A percentile compares a stretch with the other conserved stretches of the same genome.
phyloP scores from a whole-genome alignment of 2,888 invertebrate genomes.

The Lamproptera curius region DNA sequence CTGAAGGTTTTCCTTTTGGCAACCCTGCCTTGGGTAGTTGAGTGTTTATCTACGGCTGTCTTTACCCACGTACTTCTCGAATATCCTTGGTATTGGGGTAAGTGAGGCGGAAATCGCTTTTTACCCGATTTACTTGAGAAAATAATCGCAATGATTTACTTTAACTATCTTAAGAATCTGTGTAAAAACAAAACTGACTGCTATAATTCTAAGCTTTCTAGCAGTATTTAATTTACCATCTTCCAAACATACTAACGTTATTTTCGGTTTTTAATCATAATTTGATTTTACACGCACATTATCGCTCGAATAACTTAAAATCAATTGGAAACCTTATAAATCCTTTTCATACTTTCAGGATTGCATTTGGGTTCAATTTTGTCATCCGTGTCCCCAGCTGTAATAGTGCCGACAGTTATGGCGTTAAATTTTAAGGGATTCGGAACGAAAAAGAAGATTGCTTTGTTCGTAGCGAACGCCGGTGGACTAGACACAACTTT shows the following conservation, averaged over 20 bases:
- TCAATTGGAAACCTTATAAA: background rate
- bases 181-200: no score
- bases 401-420: constrained; percentile 94
- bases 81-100: constrained; percentile 74
- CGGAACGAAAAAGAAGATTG: constrained; percentile 94
- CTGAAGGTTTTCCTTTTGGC: constrained; percentile 71
- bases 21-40: constrained; percentile 67
- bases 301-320: background rate
- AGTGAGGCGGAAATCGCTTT: constrained; percentile 33
- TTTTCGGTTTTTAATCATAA: no score
- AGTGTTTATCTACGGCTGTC: constrained; percentile 65
- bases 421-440: constrained; percentile 87
- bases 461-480: constrained; percentile 94
- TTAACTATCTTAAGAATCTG: constrained; percentile 7
- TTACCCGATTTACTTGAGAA: constrained; percentile 14
- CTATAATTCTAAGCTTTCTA: no score
- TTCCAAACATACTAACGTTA: no score
- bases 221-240: no score
- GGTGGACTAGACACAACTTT: constrained; percentile 96
- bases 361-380: constrained; percentile 90
- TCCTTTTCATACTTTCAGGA: constrained; percentile 45
- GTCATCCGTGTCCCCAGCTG: constrained; percentile 96
- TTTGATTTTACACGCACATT: background rate
- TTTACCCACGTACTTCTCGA: constrained; percentile 61
- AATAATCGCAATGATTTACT: constrained; percentile 4